Conservation (phyloP, 2,888 invertebrate genomes). For the Acleris sparsana region DNA sequence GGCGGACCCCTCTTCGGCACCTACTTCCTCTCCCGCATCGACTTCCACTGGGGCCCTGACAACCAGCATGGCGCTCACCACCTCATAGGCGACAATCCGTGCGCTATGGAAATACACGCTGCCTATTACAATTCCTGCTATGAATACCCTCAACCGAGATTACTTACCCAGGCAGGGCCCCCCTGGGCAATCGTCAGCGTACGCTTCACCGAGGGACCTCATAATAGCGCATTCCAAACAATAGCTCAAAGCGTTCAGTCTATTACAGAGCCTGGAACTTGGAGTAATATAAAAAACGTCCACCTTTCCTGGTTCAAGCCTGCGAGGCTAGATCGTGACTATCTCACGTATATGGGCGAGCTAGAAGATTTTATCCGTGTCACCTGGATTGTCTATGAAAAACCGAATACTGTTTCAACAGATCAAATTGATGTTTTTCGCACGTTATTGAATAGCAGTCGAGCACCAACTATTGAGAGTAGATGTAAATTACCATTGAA, state of each 20-base stretch:
- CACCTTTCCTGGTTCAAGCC: constrained; percentile 9
- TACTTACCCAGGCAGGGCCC: neutral
- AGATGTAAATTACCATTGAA: constrained; percentile 24
- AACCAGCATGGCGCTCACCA: constrained; percentile 19
- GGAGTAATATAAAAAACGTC: neutral
- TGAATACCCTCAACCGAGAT: constrained; percentile 8
- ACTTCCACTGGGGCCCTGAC: constrained; percentile 25
- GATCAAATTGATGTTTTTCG: constrained; percentile 24
- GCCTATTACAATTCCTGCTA: constrained; percentile 21
- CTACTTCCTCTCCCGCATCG: constrained; percentile 12
- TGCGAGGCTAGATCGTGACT: constrained; percentile 1
- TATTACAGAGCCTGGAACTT: constrained; percentile 5
- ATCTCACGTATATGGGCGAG: constrained; percentile 16
- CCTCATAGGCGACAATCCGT: constrained; percentile 15
- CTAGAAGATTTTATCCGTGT: neutral
- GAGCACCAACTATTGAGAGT: constrained; percentile 14
- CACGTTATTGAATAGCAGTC: constrained; percentile 5
- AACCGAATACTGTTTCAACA: constrained; percentile 14
- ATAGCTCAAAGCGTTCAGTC: constrained; percentile 10
- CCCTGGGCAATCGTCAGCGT: constrained; percentile 11
- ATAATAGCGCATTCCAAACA: neutral
- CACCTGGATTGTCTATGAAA: constrained; percentile 18
- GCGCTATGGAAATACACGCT: constrained; percentile 29
- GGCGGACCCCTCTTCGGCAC: constrained; percentile 17
- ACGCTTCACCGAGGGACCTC: constrained; percentile 8